Evolutionary conservation across 1,140 invertebrate species (phyloP).

Genomic region (Drosophila equinoxialis): DNA sequence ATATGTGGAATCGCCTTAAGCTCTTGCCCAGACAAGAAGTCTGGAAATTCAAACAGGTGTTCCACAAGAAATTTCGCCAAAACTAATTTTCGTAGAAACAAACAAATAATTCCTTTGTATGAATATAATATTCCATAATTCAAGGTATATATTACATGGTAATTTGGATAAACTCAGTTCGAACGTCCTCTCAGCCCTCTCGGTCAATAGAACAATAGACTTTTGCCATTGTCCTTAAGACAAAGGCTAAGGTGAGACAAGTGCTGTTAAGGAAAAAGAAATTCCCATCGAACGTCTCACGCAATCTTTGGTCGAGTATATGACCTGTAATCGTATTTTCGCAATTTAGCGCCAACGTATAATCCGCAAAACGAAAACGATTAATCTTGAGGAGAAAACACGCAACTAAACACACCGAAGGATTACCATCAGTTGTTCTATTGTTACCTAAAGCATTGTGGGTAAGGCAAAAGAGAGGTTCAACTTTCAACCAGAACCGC

Average conservation of each 20-base stretch:
- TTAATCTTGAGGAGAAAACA: conserved; percentile 62
- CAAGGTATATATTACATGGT: conserved; percentile 67
- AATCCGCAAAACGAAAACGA: conserved; percentile 78
- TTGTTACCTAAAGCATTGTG: conserved; percentile 44
- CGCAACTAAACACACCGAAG: conserved; percentile 29
- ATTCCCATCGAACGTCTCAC: conserved; percentile 46
- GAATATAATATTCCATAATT: conserved; percentile 59
- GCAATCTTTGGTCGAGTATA: conserved; percentile 17
- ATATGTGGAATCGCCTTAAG: background rate
- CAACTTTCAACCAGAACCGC: conserved; percentile 66
- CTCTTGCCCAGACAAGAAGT: conserved; percentile 48
- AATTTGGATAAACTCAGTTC: conserved; percentile 41
- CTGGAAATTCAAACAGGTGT: conserved; percentile 40
- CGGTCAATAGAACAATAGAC: conserved; percentile 35
- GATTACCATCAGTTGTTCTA: conserved; percentile 74
- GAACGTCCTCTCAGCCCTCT: background rate
- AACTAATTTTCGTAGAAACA: conserved; percentile 61
- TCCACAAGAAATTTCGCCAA: conserved; percentile 24
- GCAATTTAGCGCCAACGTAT: conserved; percentile 77
- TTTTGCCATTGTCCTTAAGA: conserved; percentile 33
- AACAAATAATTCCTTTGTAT: conserved; percentile 41
- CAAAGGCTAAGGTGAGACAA: conserved; percentile 40
- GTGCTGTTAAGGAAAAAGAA: conserved; percentile 17
- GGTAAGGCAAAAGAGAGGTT: conserved; percentile 18
- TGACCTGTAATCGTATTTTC: conserved; percentile 71